Base-by-base conservation (phyloP, 2,888 invertebrate genomes). In the Drosophila setosimentum region DNA sequence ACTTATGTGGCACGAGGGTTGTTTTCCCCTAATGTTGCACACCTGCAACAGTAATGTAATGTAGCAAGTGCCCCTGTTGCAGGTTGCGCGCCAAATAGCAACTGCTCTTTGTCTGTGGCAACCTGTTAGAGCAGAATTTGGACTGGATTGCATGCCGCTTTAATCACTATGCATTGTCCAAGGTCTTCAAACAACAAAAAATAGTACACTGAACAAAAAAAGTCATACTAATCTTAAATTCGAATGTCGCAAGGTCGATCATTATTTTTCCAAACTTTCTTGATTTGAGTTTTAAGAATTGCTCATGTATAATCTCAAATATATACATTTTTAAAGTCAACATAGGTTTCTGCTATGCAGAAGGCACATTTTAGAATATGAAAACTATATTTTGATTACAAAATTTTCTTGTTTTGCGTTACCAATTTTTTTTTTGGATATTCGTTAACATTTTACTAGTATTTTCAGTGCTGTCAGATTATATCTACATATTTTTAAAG, bases 11-110 rank as follows among this genome's bases (percentile, higher is more conserved):
- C 73, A 70, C 69, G 75, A 71, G 90, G 85, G 85, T 82, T 88
- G 88, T 66, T 85, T 21, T 6, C 29, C 24, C 29, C 0, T 8
- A 35, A 24, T 16, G 11, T 16, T 76, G 76, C 82, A 79, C 82
- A 82, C 82, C 79, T 77, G 73, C 70, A 45, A 21, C 54, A 71
- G 73, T 75, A 67, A 55, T 66, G 75, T 75, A 87, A 88, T 83
- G 81, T 74, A 82, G 82, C 89, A 83, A 83, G 83, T 77, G 81
- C 82, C 78, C 32, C 55, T 55, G 37, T 54, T 35, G 51, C 73
- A 59, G 64, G 51, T 76, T 76, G 64, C 80, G 88, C 83, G 89
- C 83, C 87, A 88, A 86, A 87, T 68, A 37, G 32, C 54, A 58
- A 48, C 40, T 35, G 37, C 49, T 54, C 53, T 8, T 13, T 24